phyloP scores from a whole-genome alignment of 2,113 vertebrate species.

The Leucoraja erinaceus region DNA sequence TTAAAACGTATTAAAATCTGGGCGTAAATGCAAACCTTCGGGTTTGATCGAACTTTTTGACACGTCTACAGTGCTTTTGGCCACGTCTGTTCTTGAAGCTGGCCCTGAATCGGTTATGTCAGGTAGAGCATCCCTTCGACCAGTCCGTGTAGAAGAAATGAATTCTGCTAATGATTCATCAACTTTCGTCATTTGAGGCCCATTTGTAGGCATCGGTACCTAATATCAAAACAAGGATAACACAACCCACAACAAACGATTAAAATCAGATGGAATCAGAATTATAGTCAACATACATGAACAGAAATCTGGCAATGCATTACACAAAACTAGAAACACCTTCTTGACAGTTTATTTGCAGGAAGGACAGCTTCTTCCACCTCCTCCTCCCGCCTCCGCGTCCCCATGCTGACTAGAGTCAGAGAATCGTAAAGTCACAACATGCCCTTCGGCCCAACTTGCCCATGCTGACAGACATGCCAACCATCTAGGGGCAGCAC shows the following conservation, averaged over 20 bases:
- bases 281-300: background rate
- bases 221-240: conserved; percentile 41
- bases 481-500: too few relatives aligned
- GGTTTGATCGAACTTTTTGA: conserved; percentile 53
- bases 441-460: too few relatives aligned
- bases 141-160: conserved; percentile 84
- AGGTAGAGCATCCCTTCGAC: conserved; percentile 87
- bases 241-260: background rate
- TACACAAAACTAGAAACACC: background rate
- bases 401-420: too few relatives aligned
- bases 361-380: background rate
- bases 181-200: conserved; percentile 84
- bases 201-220: conserved; percentile 65
- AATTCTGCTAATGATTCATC: conserved; percentile 91
- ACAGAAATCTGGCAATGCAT: background rate
- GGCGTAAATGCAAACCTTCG: conserved; percentile 52
- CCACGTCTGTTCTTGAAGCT: conserved; percentile 56
- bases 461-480: too few relatives aligned
- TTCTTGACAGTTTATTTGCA: background rate
- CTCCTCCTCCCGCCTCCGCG: background rate
- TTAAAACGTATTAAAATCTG: background rate
- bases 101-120: conserved; percentile 65
- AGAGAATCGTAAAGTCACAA: too few relatives aligned
- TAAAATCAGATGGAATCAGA: conserved; percentile 28
- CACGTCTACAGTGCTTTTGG: conserved; percentile 74